These are phyloP conservation scores for Neolamprologus devosi DNA, from an alignment of 2,113 vertebrate genomes.

Conservation along the genomic window DNA sequence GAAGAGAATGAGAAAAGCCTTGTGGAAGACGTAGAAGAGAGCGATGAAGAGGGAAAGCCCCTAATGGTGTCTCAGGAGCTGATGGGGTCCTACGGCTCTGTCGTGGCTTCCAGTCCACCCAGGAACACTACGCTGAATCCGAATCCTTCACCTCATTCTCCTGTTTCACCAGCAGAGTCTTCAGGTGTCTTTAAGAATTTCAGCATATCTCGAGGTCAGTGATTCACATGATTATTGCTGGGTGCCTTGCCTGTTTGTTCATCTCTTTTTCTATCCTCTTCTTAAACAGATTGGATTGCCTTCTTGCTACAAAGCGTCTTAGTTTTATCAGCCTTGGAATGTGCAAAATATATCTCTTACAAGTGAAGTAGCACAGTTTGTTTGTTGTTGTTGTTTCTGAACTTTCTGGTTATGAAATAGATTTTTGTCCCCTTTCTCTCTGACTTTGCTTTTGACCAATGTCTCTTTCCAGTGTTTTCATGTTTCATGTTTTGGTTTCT, in stretches of 20 bases:
- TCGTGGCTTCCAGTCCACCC: neutral
- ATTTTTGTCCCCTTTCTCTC: neutral
- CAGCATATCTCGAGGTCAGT: conserved; percentile 56
- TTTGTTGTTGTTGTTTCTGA: neutral
- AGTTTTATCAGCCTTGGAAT: neutral
- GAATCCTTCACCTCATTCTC: neutral
- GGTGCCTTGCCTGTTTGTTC: neutral
- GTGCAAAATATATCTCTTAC: neutral
- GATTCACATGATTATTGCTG: neutral
- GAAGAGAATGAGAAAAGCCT: neutral
- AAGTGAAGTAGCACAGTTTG: neutral
- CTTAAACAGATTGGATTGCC: neutral
- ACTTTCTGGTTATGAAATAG: neutral
- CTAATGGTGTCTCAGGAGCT: conserved; percentile 57
- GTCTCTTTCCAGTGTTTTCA: neutral
- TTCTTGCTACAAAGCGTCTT: neutral
- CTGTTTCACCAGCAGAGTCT: neutral
- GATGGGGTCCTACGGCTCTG: conserved; percentile 59
- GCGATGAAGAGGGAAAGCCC: conserved; percentile 52
- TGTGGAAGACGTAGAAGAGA: conserved; percentile 12
- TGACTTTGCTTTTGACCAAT: neutral
- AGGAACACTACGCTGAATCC: neutral
- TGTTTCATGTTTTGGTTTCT: neutral
- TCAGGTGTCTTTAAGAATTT: conserved; percentile 37
- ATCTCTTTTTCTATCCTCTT: neutral